Conservation (phyloP, 2,113 vertebrate species). For the Odontesthes bonariensis region DNA sequence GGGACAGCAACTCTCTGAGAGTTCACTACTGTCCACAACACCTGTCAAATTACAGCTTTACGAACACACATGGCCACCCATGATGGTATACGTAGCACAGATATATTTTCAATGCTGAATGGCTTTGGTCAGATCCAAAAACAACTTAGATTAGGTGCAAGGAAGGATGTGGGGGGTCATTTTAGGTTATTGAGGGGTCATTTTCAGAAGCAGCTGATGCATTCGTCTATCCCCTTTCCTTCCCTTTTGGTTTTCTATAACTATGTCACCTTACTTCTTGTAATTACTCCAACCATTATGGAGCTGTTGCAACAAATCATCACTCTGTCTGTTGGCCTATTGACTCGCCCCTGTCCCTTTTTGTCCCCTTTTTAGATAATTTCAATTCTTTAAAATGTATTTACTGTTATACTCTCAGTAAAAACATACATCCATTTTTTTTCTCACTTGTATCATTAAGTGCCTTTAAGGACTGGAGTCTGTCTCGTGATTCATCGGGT, state of each 20-base stretch:
- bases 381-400: not conserved
- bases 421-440: too few relatives aligned
- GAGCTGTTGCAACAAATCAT: not conserved
- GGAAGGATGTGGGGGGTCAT: not conserved
- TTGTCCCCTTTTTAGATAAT: not conserved
- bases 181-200: not conserved
- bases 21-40: not conserved
- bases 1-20: slow-evolving; percentile 7
- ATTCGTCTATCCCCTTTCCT: not conserved
- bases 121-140: too few relatives aligned
- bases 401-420: not conserved
- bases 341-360: too few relatives aligned
- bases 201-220: not conserved
- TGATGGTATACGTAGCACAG: too few relatives aligned
- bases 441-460: slow-evolving; percentile 9
- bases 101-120: too few relatives aligned
- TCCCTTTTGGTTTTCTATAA: not conserved
- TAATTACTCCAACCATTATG: not conserved
- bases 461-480: slow-evolving; percentile 2
- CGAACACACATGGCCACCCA: not conserved
- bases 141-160: not conserved
- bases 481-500: slow-evolving; percentile 39
- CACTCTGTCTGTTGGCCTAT: too few relatives aligned
- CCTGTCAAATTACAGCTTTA: not conserved
- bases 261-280: not conserved